A percentile compares a stretch with the other conserved stretches of the same genome.
phyloP scores from a whole-genome alignment of 2,113 vertebrate genomes.

The Butorides virescens region DNA sequence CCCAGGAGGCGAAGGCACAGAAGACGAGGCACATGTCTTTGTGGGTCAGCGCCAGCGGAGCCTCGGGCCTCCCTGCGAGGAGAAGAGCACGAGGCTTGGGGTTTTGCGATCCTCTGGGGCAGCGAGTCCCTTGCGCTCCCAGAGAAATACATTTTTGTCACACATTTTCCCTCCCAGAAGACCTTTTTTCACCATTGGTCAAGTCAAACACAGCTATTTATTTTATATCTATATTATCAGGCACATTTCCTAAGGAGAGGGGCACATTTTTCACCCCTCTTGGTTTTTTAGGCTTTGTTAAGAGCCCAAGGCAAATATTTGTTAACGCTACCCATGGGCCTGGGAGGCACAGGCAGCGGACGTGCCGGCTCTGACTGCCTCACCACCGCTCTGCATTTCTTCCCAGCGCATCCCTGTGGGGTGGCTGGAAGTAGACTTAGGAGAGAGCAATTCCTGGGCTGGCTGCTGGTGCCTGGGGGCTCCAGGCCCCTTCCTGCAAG shows the following conservation, averaged over 20 bases:
- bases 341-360: background rate
- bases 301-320: background rate
- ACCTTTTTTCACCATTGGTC: background rate
- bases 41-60: constrained; percentile 59
- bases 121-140: fast-evolving
- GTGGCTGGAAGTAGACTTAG: background rate
- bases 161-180: background rate
- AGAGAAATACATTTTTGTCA: background rate
- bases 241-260: fast-evolving
- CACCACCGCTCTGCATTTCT: background rate
- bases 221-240: background rate
- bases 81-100: background rate
- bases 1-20: constrained; percentile 94
- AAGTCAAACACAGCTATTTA: background rate
- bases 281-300: fast-evolving
- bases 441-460: background rate
- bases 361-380: background rate
- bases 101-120: fast-evolving
- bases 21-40: constrained; percentile 93
- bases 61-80: constrained; percentile 22
- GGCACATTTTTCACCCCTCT: background rate
- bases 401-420: background rate
- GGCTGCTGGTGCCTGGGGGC: background rate
- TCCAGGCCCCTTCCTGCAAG: background rate
- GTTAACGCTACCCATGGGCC: background rate